phyloP scores from a whole-genome alignment of 2,797 vertebrate genomes.

The Triplophysa bombifrons region DNA sequence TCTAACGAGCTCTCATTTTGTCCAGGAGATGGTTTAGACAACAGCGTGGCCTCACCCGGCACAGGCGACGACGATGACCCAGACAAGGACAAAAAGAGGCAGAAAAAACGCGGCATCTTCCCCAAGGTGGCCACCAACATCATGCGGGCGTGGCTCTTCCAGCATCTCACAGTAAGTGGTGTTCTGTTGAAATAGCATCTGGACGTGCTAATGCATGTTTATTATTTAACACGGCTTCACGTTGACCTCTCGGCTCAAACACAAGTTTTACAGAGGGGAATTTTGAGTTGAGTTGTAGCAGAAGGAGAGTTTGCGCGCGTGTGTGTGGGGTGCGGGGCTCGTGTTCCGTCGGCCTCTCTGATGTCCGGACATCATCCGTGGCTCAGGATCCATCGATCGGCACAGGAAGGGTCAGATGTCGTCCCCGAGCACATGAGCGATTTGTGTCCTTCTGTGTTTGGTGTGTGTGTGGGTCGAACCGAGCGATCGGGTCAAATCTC shows the following conservation, averaged over 20 bases:
- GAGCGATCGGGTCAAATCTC: too few species aligned
- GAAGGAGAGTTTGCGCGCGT: conserved; percentile 27
- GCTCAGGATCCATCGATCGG: conserved; percentile 91
- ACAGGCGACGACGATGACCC: conserved; percentile 98
- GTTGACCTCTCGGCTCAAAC: too few species aligned
- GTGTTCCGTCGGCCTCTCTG: conserved; percentile 84
- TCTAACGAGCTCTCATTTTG: conserved; percentile 63
- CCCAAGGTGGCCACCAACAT: conserved; percentile 99
- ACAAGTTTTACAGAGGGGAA: not conserved
- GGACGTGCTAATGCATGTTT: not conserved
- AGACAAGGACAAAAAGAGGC: conserved; percentile 98
- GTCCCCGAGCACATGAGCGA: conserved; percentile 63
- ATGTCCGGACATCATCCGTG: conserved; percentile 93
- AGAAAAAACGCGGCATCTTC: conserved; percentile 99
- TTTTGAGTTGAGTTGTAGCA: not conserved
- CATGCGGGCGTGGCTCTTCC: conserved; percentile 99
- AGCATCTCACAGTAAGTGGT: conserved; percentile 97
- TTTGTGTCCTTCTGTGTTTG: conserved; percentile 32
- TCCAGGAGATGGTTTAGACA: conserved; percentile 97
- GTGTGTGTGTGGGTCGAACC: conserved; percentile 14
- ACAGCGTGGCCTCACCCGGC: conserved; percentile 98
- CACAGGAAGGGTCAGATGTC: conserved; percentile 84
- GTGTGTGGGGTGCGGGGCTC: conserved; percentile 63
- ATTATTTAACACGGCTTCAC: too few species aligned
- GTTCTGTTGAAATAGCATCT: too few species aligned